phyloP scores from a whole-genome alignment of 2,113 vertebrate species.

The Megaceryle maxima region DNA sequence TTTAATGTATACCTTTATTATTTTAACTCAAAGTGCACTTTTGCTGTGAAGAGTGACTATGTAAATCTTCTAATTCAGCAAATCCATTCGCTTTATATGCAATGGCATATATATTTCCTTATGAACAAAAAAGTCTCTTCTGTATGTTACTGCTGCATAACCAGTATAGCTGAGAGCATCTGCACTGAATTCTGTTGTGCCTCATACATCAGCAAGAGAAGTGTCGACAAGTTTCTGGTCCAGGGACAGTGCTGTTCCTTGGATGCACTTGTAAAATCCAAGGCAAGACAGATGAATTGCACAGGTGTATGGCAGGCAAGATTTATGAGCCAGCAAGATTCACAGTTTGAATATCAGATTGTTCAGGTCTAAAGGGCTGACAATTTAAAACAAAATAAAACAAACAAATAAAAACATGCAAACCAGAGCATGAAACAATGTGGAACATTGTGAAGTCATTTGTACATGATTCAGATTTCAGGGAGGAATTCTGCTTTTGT shows the following conservation, averaged over 20 bases:
- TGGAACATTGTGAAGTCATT: not conserved
- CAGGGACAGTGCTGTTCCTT: conserved; percentile 30
- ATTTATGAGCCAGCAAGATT: conserved; percentile 54
- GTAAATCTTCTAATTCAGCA: not conserved
- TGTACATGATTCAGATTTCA: not conserved
- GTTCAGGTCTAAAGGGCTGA: conserved; percentile 35
- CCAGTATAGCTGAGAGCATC: not conserved
- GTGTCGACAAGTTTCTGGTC: conserved; percentile 40
- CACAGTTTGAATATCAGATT: conserved; percentile 62
- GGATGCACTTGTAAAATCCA: conserved; percentile 31
- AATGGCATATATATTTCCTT: not conserved
- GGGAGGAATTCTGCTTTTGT: conserved; percentile 11
- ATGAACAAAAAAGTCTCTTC: not conserved
- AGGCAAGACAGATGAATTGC: conserved; percentile 14
- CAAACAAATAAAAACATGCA: conserved; percentile 44
- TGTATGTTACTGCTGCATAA: not conserved
- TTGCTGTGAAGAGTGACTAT: not conserved
- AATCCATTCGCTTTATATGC: not conserved
- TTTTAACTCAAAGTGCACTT: not conserved
- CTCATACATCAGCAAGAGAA: conserved; percentile 30
- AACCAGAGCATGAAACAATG: conserved; percentile 10
- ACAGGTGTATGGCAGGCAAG: conserved; percentile 41
- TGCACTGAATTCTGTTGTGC: conserved; percentile 13
- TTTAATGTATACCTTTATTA: not conserved
- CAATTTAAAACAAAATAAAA: conserved; percentile 27